Percentiles rank a stretch among this genome's conserved stretches.
phyloP scores from a whole-genome alignment of 2,797 vertebrate species.

The Darevskia nairensis region DNA sequence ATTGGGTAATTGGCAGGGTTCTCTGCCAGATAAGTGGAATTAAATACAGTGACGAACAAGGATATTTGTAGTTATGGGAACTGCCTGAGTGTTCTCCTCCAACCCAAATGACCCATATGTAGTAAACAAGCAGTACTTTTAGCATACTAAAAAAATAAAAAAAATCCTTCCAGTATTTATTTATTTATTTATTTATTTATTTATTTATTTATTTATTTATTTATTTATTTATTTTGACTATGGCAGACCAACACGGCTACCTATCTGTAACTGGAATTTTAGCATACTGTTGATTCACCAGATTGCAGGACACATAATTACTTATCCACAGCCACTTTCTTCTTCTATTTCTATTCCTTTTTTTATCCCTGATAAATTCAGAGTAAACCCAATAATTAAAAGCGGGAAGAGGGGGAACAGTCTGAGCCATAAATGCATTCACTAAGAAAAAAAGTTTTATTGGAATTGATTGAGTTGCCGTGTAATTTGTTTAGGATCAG shows the following conservation, averaged over 20 bases:
- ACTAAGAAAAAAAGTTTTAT: not conserved
- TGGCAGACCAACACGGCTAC: no score
- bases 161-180: no score
- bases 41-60: slow-evolving; percentile 34
- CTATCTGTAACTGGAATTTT: not conserved
- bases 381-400: slow-evolving; percentile 38
- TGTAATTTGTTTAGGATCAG: slow-evolving; percentile 5
- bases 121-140: slow-evolving; percentile 4
- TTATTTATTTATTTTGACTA: no score
- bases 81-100: not conserved
- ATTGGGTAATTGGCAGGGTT: slow-evolving; percentile 25
- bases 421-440: slow-evolving; percentile 7
- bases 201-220: no score
- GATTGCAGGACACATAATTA: not conserved
- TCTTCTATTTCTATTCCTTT: not conserved
- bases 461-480: slow-evolving; percentile 6
- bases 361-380: slow-evolving; percentile 33
- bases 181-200: no score
- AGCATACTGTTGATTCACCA: slow-evolving; percentile 6
- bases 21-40: slow-evolving; percentile 20
- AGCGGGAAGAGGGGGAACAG: not conserved
- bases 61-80: slow-evolving; percentile 4
- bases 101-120: no score
- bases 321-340: slow-evolving; percentile 18
- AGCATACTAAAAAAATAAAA: not conserved